Conservation (phyloP, 1,140 invertebrate genomes). For the Meteorus sp. region DNA sequence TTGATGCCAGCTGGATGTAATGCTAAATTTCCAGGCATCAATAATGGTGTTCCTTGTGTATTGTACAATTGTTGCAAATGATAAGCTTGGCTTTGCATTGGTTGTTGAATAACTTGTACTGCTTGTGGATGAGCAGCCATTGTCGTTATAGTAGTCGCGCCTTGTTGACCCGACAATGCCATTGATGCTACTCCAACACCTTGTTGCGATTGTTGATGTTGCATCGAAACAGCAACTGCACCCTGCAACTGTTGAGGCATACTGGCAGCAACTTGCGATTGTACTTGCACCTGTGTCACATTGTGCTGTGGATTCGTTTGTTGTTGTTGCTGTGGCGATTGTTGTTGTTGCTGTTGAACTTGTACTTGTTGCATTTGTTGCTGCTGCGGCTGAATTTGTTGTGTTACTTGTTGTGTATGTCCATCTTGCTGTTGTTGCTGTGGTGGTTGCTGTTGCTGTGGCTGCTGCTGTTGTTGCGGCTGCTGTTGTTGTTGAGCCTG, state of each 20-base stretch:
- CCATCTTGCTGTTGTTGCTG: constrained; percentile 48
- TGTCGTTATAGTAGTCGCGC: constrained; percentile 54
- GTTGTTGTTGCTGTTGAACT: constrained; percentile 51
- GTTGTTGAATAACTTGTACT: constrained; percentile 81
- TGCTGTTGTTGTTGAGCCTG: constrained; percentile 48
- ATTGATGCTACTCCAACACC: constrained; percentile 58
- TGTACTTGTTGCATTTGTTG: constrained; percentile 52
- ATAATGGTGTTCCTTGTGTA: constrained; percentile 70
- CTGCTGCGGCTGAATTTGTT: constrained; percentile 53
- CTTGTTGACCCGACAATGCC: constrained; percentile 53
- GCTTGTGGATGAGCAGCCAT: constrained; percentile 56
- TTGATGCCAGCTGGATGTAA: constrained; percentile 74
- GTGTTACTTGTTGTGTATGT: constrained; percentile 53
- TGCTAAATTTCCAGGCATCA: constrained; percentile 79
- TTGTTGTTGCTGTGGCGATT: constrained; percentile 45
- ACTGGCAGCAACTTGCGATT: constrained; percentile 60
- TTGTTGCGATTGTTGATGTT: constrained; percentile 64
- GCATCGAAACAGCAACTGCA: constrained; percentile 55
- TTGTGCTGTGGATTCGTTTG: constrained; percentile 50
- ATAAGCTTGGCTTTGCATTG: constrained; percentile 75
- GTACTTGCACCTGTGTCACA: constrained; percentile 58
- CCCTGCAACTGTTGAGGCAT: constrained; percentile 60
- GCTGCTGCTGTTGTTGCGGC: constrained; percentile 54
- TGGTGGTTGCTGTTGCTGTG: constrained; percentile 51
- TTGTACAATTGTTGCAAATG: constrained; percentile 77